Conservation (phyloP, 2,113 vertebrate genomes). For the Siniperca chuatsi region DNA sequence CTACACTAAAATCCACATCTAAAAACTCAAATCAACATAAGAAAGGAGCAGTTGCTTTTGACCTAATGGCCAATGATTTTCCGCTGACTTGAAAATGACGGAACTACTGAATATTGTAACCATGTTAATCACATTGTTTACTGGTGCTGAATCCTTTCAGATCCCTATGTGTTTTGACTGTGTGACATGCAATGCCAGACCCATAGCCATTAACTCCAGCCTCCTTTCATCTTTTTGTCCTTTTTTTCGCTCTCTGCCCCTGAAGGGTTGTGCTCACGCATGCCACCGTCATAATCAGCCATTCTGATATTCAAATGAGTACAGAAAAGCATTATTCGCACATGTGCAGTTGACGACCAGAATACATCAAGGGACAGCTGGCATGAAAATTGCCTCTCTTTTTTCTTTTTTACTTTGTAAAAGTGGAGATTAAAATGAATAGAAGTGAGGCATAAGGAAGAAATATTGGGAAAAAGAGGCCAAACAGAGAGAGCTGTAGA, state of each 20-base stretch:
- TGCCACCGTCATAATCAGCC: slow-evolving; percentile 76
- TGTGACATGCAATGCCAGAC: slow-evolving; percentile 53
- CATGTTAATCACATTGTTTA: slow-evolving; percentile 61
- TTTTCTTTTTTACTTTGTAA: slow-evolving; percentile 28
- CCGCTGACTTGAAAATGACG: slow-evolving; percentile 38
- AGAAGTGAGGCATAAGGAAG: slow-evolving; percentile 43
- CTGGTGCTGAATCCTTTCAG: slow-evolving; percentile 53
- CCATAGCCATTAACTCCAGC: slow-evolving; percentile 69
- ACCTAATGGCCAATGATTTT: slow-evolving; percentile 27
- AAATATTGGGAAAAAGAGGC: slow-evolving; percentile 24
- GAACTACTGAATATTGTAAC: slow-evolving; percentile 37
- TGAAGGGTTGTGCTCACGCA: slow-evolving; percentile 79
- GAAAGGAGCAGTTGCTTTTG: slow-evolving; percentile 25
- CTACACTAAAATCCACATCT: slow-evolving; percentile 20
- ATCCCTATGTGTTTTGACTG: slow-evolving; percentile 30
- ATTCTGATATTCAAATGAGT: slow-evolving; percentile 75
- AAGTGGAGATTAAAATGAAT: slow-evolving; percentile 41
- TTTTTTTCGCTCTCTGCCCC: slow-evolving; percentile 39
- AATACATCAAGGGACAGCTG: slow-evolving; percentile 79
- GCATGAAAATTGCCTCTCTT: slow-evolving; percentile 41
- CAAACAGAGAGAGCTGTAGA: slow-evolving; percentile 45
- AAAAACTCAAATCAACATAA: slow-evolving; percentile 10
- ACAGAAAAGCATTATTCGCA: slow-evolving; percentile 63
- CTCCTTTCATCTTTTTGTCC: slow-evolving; percentile 73
- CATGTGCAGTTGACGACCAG: slow-evolving; percentile 75